Base-by-base conservation (phyloP, 1,140 invertebrate genomes). In the Orchesella cincta region DNA sequence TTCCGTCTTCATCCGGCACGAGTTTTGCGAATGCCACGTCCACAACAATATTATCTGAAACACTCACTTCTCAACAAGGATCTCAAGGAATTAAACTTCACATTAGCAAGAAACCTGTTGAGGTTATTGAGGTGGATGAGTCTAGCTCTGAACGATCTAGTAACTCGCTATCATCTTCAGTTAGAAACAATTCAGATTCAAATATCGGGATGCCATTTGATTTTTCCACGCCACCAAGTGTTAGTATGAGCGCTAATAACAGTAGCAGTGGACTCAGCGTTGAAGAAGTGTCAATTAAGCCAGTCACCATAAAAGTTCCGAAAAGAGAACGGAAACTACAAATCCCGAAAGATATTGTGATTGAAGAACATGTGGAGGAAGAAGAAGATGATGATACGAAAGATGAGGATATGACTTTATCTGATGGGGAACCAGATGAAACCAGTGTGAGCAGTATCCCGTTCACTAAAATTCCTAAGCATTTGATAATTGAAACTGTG, bases 261-360 rank as follows among this genome's bases (percentile, higher is more conserved):
- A 76, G 35, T 28, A 76, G 57, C 75, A 71, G 34, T 35, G 57
- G 75, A 3, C 28, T 76, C 12, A 76, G 28, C 29, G 71, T 31
- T 12, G 64, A 76, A 14, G 75, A 67, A 76, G 64, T 70, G 5
- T 36, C 75, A 16, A n/a, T 57, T 8, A 70, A 67, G 57, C 31
- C 75, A 51, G 34, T 52, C 12, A 76, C 5, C 28, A 3, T 23
- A 8, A 57, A 57, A 26, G 52, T 14, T 12, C 12, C 52, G 14
- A 8, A 74, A 23, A 29, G 20, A 75, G 62, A 76, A 67, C 34
- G 2, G 20, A 70, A n/a, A n/a, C n/a, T 67, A 12, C 8, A 34
- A 39, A 73, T 51, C 35, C 23, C 36, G 62, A 36, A 72, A 28
- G 72, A 73, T 20, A 2, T 73, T 31, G 33, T 67, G 1, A 67